phyloP scores from a whole-genome alignment of 1,140 invertebrate species.

The Archivesica marissinica region DNA sequence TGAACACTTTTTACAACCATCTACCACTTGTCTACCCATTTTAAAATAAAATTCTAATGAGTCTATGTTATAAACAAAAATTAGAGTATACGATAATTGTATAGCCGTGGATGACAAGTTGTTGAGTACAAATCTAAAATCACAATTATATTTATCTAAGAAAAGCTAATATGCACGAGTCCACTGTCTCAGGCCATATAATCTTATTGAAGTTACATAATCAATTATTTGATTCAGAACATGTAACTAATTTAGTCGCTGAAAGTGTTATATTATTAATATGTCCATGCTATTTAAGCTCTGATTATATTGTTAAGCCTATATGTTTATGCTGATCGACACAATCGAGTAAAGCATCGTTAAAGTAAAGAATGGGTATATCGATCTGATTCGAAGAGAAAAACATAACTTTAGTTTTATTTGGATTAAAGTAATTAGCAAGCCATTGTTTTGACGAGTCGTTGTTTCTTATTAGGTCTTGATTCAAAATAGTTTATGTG shows the following conservation, averaged over 20 bases:
- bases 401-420: no score
- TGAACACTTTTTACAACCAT: slow-evolving; percentile 48
- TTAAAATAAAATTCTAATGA: slow-evolving; percentile 38
- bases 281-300: no score
- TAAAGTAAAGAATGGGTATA: no score
- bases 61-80: slow-evolving; percentile 40
- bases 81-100: slow-evolving; percentile 39
- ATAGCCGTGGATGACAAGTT: slow-evolving; percentile 13
- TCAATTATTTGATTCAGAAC: not conserved
- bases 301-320: no score
- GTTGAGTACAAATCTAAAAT: slow-evolving; percentile 52
- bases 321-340: no score
- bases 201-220: slow-evolving; percentile 31
- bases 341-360: no score
- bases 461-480: no score
- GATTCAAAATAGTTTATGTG: no score
- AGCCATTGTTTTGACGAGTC: no score
- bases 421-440: no score
- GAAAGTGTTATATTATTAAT: not conserved
- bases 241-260: not conserved
- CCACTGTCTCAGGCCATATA: slow-evolving; percentile 15
- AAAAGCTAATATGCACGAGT: slow-evolving; percentile 25
- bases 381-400: no score
- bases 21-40: slow-evolving; percentile 23
- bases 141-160: slow-evolving; percentile 42